A percentile compares a stretch with the other conserved stretches of the same genome.
Evolutionary conservation across 2,888 invertebrate genomes (phyloP).

Genomic region (Xylota segnis): DNA sequence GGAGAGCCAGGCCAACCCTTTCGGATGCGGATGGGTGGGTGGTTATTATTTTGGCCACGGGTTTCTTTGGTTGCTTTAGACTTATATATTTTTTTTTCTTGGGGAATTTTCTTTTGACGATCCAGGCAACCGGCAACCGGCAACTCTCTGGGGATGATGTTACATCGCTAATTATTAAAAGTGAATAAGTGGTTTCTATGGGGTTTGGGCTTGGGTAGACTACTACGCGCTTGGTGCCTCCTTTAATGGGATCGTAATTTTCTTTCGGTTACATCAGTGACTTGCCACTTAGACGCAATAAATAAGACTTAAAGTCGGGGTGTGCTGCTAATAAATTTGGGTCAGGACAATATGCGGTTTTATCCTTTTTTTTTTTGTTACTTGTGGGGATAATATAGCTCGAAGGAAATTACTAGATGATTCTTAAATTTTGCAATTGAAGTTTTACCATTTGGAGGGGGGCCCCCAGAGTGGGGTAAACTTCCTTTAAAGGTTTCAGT

Average conservation of each 20-base stretch:
- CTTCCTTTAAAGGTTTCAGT: neutral
- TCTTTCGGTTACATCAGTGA: slow-evolving; percentile 61
- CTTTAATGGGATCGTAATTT: slow-evolving; percentile 66
- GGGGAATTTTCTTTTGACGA: slow-evolving; percentile 7
- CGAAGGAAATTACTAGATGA: slow-evolving; percentile 24
- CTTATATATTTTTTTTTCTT: neutral
- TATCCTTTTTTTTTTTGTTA: slow-evolving; percentile 15
- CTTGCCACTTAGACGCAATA: slow-evolving; percentile 62
- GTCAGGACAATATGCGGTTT: slow-evolving; percentile 51
- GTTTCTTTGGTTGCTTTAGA: slow-evolving; percentile 10
- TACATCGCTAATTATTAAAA: slow-evolving; percentile 69
- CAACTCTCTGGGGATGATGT: slow-evolving; percentile 46
- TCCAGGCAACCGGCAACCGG: slow-evolving; percentile 1
- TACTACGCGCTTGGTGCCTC: slow-evolving; percentile 21
- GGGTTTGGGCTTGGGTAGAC: slow-evolving; percentile 2
- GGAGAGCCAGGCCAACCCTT: slow-evolving; percentile 33
- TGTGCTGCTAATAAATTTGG: slow-evolving; percentile 59
- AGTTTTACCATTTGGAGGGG: slow-evolving; percentile 22
- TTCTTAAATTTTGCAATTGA: slow-evolving; percentile 58
- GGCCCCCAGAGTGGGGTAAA: neutral
- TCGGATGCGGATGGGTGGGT: slow-evolving; percentile 1
- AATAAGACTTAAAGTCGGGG: slow-evolving; percentile 50
- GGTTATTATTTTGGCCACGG: slow-evolving; percentile 56
- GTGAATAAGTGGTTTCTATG: slow-evolving; percentile 65
- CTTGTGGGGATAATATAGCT: slow-evolving; percentile 1